A percentile compares a stretch with the other conserved stretches of the same genome.
These are phyloP conservation scores for Stegophylla sp. DNA, from an alignment of 2,888 invertebrate species.

Conservation along the genomic window DNA sequence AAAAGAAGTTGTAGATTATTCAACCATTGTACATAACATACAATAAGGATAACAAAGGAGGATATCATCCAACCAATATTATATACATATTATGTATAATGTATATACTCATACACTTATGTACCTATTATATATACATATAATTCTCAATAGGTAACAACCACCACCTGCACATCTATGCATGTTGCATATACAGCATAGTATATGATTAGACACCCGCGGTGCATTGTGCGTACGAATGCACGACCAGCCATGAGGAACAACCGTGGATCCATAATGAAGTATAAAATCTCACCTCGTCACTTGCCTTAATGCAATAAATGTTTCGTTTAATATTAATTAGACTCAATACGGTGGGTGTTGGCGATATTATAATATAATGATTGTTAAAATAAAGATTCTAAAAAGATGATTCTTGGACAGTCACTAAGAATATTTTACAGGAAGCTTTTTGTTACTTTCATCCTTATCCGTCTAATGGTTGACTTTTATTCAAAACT, in stretches of 20 bases:
- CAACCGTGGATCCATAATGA: constrained; percentile 1
- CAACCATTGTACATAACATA: neutral
- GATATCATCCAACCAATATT: neutral
- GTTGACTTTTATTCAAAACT: too few species aligned
- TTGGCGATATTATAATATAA: neutral
- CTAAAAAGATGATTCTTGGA: too few species aligned
- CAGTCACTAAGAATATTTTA: too few species aligned
- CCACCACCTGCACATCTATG: constrained; percentile 27
- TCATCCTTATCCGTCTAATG: too few species aligned
- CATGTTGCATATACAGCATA: neutral
- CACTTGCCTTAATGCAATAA: neutral
- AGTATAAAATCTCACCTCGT: constrained; percentile 4
- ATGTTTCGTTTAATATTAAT: neutral
- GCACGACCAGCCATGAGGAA: neutral
- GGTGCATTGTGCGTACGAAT: constrained; percentile 4
- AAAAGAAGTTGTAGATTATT: constrained; percentile 11
- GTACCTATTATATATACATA: neutral
- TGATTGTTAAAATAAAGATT: too few species aligned
- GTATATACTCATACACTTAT: neutral
- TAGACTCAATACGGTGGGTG: neutral
- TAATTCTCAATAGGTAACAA: neutral
- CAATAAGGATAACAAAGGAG: neutral
- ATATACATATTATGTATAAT: neutral
- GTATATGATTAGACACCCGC: constrained; percentile 18
- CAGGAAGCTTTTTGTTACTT: too few species aligned